A percentile compares a stretch with the other conserved stretches of the same genome.
These are phyloP conservation scores for Spilosoma lubricipeda DNA, from an alignment of 2,888 invertebrate species.

Conservation along the genomic window DNA sequence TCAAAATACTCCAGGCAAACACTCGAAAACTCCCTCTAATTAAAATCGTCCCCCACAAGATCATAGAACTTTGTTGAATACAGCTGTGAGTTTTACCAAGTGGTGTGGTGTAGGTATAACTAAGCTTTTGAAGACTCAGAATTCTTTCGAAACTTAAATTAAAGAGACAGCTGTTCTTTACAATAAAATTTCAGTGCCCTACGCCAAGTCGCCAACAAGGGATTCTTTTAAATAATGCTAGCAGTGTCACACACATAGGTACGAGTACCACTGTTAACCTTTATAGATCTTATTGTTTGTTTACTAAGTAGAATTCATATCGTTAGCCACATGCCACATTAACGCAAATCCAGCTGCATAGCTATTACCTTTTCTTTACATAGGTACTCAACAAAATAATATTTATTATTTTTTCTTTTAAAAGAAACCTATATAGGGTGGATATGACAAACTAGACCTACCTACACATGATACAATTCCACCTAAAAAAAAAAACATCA, in stretches of 20 bases:
- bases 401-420: no score
- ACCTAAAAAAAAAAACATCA: no score
- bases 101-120: not conserved
- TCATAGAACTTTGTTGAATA: constrained; percentile 11
- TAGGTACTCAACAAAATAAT: no score
- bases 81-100: not conserved
- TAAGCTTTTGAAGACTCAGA: not conserved
- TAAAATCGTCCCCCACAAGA: constrained; percentile 45
- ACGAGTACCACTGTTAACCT: no score
- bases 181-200: not conserved
- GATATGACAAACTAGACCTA: no score
- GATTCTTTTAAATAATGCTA: not conserved
- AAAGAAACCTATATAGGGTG: no score
- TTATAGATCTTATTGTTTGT: no score
- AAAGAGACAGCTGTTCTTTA: not conserved
- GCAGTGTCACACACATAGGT: not conserved
- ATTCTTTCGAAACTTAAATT: not conserved
- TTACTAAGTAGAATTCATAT: no score
- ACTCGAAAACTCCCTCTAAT: constrained; percentile 50
- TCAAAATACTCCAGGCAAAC: constrained; percentile 41
- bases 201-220: not conserved
- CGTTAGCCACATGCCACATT: no score
- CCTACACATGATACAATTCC: no score
- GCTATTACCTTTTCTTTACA: no score
- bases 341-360: no score